Evolutionary conservation across 1,140 invertebrate genomes (phyloP).

Genomic region (Sitobion miscanthi): DNA sequence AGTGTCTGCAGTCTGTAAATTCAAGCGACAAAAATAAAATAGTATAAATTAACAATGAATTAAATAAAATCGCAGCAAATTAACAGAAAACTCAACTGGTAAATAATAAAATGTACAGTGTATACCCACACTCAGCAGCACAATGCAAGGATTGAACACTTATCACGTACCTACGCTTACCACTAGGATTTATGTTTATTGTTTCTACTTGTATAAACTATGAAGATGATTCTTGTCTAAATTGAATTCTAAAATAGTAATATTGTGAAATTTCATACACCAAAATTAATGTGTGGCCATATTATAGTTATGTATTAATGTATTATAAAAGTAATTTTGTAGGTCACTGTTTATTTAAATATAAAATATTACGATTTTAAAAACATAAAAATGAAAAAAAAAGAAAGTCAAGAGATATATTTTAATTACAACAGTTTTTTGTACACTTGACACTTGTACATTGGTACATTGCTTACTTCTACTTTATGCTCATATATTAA

Average conservation of each 20-base stretch:
- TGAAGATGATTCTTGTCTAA: neutral
- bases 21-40: too few species aligned
- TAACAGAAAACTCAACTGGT: neutral
- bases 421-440: slow-evolving; percentile 1
- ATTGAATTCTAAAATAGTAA: neutral
- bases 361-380: neutral
- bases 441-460: neutral
- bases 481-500: neutral
- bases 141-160: neutral
- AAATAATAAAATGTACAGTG: neutral
- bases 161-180: neutral
- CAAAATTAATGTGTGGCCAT: neutral
- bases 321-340: neutral
- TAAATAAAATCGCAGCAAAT: neutral
- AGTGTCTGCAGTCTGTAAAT: too few species aligned
- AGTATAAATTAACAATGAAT: neutral
- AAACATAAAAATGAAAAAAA: neutral
- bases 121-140: neutral
- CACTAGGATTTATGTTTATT: neutral
- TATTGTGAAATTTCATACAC: neutral
- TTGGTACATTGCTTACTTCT: neutral
- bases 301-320: neutral
- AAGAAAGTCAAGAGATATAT: neutral
- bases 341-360: slow-evolving; percentile 4
- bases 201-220: neutral